Conservation (phyloP, 2,888 invertebrate genomes). For the Campoletis raptor region DNA sequence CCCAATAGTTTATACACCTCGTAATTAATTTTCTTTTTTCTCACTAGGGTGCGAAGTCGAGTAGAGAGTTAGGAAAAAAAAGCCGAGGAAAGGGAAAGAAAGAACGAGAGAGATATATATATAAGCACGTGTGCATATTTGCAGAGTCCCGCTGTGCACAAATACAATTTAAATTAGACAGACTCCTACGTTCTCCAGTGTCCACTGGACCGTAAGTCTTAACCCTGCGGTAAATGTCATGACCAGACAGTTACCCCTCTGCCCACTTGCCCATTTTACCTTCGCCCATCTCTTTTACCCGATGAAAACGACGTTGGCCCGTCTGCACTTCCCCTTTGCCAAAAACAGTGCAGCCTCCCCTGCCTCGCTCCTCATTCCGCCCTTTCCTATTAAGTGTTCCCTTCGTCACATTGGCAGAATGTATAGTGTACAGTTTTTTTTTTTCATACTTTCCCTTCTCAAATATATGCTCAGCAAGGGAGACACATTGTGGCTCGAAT, state of each 20-base stretch:
- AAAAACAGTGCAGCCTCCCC: conserved; percentile 57
- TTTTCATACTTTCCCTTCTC: conserved; percentile 41
- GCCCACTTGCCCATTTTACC: conserved; percentile 15
- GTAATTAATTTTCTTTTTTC: conserved; percentile 15
- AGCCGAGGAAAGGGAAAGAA: conserved; percentile 18
- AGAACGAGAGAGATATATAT: neutral
- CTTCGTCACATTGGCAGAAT: conserved; percentile 16
- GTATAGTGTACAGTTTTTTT: conserved; percentile 34
- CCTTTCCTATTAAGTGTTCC: conserved; percentile 46
- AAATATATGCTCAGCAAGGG: conserved; percentile 62
- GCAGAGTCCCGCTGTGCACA: conserved; percentile 64
- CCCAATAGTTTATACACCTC: neutral
- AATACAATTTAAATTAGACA: conserved; percentile 80
- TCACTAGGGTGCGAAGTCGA: neutral
- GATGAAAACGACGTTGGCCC: conserved; percentile 33
- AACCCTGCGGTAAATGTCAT: conserved; percentile 69
- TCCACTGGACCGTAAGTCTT: conserved; percentile 77
- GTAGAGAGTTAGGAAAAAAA: neutral
- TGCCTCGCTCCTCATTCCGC: neutral
- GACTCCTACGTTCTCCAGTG: conserved; percentile 70
- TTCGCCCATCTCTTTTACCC: conserved; percentile 37
- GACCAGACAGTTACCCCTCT: conserved; percentile 66
- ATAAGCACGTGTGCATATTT: conserved; percentile 56
- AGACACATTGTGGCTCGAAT: conserved; percentile 52
- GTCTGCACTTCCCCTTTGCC: conserved; percentile 61